Evolutionary conservation across 1,140 invertebrate species (phyloP).

Genomic region (Cotesia glomerata): DNA sequence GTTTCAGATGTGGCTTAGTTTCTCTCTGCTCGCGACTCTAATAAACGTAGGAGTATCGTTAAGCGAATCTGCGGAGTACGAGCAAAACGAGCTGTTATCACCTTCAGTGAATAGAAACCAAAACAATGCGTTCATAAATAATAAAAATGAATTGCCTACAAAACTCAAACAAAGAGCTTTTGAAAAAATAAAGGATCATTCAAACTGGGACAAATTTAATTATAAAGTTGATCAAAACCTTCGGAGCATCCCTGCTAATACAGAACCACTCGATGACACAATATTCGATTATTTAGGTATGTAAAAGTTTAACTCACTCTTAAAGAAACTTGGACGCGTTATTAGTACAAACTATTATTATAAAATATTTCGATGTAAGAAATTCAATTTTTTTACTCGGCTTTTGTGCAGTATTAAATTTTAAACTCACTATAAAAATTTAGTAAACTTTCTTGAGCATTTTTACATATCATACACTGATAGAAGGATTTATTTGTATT

Average conservation of each 20-base stretch:
- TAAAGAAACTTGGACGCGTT: no score
- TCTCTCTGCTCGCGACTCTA: constrained; percentile 26
- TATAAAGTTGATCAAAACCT: not conserved
- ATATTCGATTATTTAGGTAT: no score
- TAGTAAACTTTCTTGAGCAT: no score
- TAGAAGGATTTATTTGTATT: no score
- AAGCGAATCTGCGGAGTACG: constrained; percentile 21
- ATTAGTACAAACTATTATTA: no score
- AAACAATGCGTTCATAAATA: not conserved
- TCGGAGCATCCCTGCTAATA: not conserved
- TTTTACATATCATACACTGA: no score
- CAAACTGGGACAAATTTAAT: constrained; percentile 10
- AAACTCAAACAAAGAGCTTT: not conserved
- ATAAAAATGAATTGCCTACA: constrained; percentile 2
- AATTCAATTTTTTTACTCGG: no score
- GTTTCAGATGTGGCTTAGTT: constrained; percentile 27
- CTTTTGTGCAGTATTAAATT: no score
- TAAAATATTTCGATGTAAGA: no score
- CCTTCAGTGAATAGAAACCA: not conserved
- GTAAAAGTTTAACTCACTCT: no score
- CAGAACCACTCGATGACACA: no score
- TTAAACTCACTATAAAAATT: no score
- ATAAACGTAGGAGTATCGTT: constrained; percentile 22
- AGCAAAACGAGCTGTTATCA: constrained; percentile 9
- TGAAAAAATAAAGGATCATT: constrained; percentile 9